These are phyloP conservation scores for Cyanoderma ruficeps DNA, from an alignment of 2,113 vertebrate genomes.

Conservation along the genomic window DNA sequence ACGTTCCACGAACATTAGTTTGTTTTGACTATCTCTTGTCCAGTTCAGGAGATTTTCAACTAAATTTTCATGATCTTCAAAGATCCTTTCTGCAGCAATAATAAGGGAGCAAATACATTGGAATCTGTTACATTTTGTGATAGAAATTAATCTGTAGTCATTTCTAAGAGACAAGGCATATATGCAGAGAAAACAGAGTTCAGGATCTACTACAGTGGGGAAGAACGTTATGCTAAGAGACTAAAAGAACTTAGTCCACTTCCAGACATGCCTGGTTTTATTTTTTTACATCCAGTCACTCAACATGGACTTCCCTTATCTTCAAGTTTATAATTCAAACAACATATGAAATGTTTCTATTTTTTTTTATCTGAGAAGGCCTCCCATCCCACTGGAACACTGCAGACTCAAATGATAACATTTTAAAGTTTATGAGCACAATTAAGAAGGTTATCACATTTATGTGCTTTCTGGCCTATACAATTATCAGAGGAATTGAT, in stretches of 20 bases:
- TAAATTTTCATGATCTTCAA: conserved; percentile 98
- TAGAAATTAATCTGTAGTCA: not conserved
- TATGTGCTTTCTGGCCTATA: not conserved
- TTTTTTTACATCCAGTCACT: not conserved
- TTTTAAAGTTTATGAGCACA: not conserved
- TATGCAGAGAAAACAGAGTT: not conserved
- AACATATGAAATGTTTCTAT: not conserved
- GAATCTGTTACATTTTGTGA: not conserved
- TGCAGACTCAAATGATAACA: not conserved
- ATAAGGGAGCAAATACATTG: not conserved
- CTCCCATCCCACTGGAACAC: not conserved
- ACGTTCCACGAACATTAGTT: conserved; percentile 95
- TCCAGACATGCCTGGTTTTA: not conserved
- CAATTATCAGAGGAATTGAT: not conserved
- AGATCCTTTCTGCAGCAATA: conserved; percentile 87
- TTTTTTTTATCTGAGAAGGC: not conserved
- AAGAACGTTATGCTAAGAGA: not conserved
- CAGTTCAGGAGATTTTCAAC: conserved; percentile 98
- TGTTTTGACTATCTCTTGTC: conserved; percentile 98
- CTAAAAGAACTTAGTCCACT: not conserved
- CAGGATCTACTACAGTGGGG: not conserved
- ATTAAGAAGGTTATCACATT: not conserved
- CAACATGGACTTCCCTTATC: fast-evolving
- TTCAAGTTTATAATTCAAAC: not conserved
- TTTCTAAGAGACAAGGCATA: not conserved